Base-by-base conservation (phyloP, 2,888 invertebrate genomes). In the Volucella bombylans region DNA sequence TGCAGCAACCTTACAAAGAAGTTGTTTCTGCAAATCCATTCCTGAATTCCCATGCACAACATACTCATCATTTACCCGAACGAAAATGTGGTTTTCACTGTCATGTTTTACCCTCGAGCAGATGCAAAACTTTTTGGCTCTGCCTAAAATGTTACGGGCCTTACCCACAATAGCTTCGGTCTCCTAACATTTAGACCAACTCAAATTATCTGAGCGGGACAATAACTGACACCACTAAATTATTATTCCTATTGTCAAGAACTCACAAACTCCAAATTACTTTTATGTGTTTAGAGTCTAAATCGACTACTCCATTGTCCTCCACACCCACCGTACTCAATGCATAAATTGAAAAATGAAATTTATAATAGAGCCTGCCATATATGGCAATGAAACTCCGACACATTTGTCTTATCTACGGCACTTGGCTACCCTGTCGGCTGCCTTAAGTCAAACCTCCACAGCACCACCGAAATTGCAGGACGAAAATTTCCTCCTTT, bases 401-500 rank as follows among this genome's bases (percentile, higher is more conserved):
- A 68, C 61, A 68, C 78, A 78, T 78, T 71, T 71, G 71, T 78
- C 78, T 78, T 77, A 68, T 77, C 77, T 50, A 54, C 39, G 47
- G 43, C 69, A 64, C 49, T 73, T 62, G 54, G 54, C 45, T 52
- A 18, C 31, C 31, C 31, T 1, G 31, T 31, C 31, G 6, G 31
- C 31, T 45, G 62, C 69, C 49, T 71, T 69, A 23, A 68, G 54
- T 59, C 47, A 12, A 9, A 9, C 15, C 38, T 54, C 23, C 52
- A 41, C 41, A 39, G 15, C 41, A 41, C n/a, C 61, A 55, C 31
- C 6, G 6, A 31, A 77, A 62, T 59, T 67, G 68, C 77, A 62
- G 61, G 61, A 69, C 62, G 39, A 62, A 74, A 49, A 59, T 67
- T 12, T 59, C 38, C 65, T 67, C 57, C 50, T 50, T 23, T 15